Evolutionary conservation across 2,797 vertebrate species (phyloP).

Genomic region (Siniperca scherzeri): DNA sequence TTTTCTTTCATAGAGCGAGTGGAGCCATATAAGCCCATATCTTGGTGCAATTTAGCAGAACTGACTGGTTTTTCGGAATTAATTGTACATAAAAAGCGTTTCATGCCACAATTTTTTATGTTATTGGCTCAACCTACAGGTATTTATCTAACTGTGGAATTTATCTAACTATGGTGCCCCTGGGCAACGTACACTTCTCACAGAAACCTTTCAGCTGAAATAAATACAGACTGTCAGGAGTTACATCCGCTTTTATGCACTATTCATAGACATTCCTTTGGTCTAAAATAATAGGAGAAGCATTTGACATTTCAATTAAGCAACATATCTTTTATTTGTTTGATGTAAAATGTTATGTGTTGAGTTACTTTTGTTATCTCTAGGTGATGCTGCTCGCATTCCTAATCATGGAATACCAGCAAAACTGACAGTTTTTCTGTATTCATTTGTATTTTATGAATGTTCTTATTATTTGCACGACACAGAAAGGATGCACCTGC

Average conservation of each 20-base stretch:
- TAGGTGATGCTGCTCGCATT: neutral
- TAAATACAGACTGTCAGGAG: slow-evolving; percentile 25
- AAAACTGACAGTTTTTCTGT: slow-evolving; percentile 18
- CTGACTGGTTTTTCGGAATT: slow-evolving; percentile 37
- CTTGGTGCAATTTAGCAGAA: slow-evolving; percentile 44
- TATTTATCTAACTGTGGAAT: slow-evolving; percentile 32
- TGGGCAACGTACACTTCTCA: neutral
- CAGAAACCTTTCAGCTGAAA: slow-evolving; percentile 27
- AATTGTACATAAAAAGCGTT: slow-evolving; percentile 37
- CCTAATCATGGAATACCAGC: slow-evolving; percentile 22
- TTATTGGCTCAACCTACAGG: slow-evolving; percentile 25
- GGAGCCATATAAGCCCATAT: slow-evolving; percentile 2
- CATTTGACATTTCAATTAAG: slow-evolving; percentile 23
- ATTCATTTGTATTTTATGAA: slow-evolving; percentile 45
- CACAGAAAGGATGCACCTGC: slow-evolving; percentile 44
- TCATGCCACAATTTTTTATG: slow-evolving; percentile 23
- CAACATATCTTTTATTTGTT: slow-evolving; percentile 19
- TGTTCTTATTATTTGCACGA: slow-evolving; percentile 42
- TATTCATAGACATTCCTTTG: slow-evolving; percentile 14
- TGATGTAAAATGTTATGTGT: slow-evolving; percentile 4
- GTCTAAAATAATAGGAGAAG: slow-evolving; percentile 13
- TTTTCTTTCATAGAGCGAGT: slow-evolving; percentile 5
- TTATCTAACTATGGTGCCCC: slow-evolving; percentile 16
- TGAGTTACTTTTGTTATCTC: slow-evolving; percentile 30
- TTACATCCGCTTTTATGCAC: neutral